Evolutionary conservation across 2,113 vertebrate genomes (phyloP), one percentile per base, ranked within the genome.

Genomic region (Salminus brasiliensis): DNA sequence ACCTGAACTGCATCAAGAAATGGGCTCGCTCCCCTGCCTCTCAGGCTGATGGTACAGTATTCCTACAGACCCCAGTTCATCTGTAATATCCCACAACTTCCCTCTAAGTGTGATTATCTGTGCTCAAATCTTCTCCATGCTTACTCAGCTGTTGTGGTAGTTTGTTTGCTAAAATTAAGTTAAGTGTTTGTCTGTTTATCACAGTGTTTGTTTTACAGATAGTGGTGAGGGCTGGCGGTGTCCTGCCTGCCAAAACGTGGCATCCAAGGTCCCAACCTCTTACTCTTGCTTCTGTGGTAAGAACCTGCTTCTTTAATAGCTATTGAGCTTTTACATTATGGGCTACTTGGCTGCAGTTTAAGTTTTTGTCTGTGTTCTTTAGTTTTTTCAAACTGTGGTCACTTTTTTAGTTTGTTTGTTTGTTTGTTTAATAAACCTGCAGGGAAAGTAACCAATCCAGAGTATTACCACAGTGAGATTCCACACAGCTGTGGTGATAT

Each of bases 401-500:
- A n/a, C n/a, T n/a, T n/a, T n/a, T n/a, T n/a, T n/a, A n/a, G n/a
- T n/a, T n/a, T 18, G 12, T 63, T 23, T 47, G 70, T 65, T 15
- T n/a, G 8, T 67, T 49, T 80, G 45, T n/a, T n/a, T n/a, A n/a
- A n/a, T n/a, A n/a, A n/a, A 65, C 62, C 62, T 32, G 81, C 91
- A 99, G 98, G 95, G 69, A 98, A 98, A 82, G 95, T 97, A 72
- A 95, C 95, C 36, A 97, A 99, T 89, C 98, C 98, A 1, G 97
- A 98, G 88, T 98, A 95, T 96, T 98, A 96, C 84, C 96, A 95
- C 88, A 97, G 93, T 85, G 97, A 99, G 94, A 99, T 99, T 85
- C 98, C 98, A 32, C 97, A 99, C 91, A 99, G 97, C 90, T 99
- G 98, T 90, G 98, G 97, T 52, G 97, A 99, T 36, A 95, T 99